Base-by-base conservation (phyloP, 2,888 invertebrate species). In the Chironomus tentans region DNA sequence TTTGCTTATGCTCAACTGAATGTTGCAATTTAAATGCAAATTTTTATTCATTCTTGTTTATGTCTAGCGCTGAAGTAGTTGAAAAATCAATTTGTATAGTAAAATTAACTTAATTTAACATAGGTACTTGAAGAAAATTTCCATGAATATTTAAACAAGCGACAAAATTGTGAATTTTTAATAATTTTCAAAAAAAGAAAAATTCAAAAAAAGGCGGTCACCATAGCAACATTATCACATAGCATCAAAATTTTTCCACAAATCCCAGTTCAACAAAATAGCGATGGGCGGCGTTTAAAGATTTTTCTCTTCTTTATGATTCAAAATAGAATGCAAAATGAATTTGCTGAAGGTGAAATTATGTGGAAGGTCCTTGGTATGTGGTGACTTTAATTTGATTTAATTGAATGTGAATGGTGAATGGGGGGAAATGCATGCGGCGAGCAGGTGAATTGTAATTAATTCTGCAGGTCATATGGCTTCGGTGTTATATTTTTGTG, bases 11-110 rank as follows among this genome's bases (percentile, higher is more conserved):
- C 21, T 56, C 68, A 18, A 68, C 24, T 69, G 28, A 48, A 68
- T 76, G 48, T 48, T 15, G 69, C 69, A 76, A 74, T 74, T 74
- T 74, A 74, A 74, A 74, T 74, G 74, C 69, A 76, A 76, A 76
- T 76, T 76, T 76, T 38, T 28, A 4, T 28, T 6, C 28, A 6
- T 28, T 38, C 10, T 38, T 2, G 38, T 38, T 24, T 3, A 24
- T 3, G n/a, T n/a, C n/a, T n/a, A 24, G 3, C 48, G 13, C 0
- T 5, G 46, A 46, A 18, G 4, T 4, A 24, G 18, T 38, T 38
- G 15, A 56, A 56, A 65, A 65, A 65, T 65, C 65, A 65, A 65
- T 65, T 65, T 65, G 7, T 10, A 2, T 10, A 38, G 7, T 38
- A 7, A 38, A 38, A 38, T 38, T 38, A 38, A 38, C 38, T 65